phyloP scores from a whole-genome alignment of 35 echinoderm and acorn worm genomes.

The Heliocidaris tuberculata region DNA sequence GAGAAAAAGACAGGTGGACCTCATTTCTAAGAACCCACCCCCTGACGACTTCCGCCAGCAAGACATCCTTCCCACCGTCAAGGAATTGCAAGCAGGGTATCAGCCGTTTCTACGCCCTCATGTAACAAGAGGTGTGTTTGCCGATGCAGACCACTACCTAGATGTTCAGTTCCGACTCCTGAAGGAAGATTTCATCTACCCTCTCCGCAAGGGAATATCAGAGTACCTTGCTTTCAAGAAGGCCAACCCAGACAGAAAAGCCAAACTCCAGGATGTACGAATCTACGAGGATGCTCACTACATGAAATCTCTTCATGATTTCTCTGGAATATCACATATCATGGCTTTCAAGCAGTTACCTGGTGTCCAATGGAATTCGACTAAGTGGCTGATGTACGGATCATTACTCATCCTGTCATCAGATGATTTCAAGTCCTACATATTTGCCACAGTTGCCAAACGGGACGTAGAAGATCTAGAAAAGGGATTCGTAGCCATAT shows the following conservation, averaged over 20 bases:
- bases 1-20: background rate
- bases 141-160: conserved; percentile 60
- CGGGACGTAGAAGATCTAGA: conserved; percentile 55
- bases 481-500: conserved; percentile 52
- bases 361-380: conserved; percentile 59
- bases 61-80: conserved; percentile 48
- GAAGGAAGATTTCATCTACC: conserved; percentile 71
- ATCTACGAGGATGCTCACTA: conserved; percentile 54
- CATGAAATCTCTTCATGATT: background rate
- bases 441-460: conserved; percentile 79
- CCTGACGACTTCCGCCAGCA: conserved; percentile 77
- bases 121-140: conserved; percentile 52
- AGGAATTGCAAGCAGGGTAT: conserved; percentile 32
- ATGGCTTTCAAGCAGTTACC: conserved; percentile 29
- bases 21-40: conserved; percentile 39
- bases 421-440: conserved; percentile 75
- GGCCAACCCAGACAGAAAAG: background rate
- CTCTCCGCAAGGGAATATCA: conserved; percentile 60
- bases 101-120: conserved; percentile 69
- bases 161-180: conserved; percentile 73
- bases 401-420: conserved; percentile 75
- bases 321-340: background rate
- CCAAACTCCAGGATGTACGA: conserved; percentile 51
- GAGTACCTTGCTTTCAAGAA: conserved; percentile 46
- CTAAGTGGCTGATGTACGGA: conserved; percentile 83